Percentiles rank a stretch among this genome's conserved stretches.
These are phyloP conservation scores for Morelia viridis DNA, from an alignment of 2,797 vertebrate genomes.

Conservation along the genomic window DNA sequence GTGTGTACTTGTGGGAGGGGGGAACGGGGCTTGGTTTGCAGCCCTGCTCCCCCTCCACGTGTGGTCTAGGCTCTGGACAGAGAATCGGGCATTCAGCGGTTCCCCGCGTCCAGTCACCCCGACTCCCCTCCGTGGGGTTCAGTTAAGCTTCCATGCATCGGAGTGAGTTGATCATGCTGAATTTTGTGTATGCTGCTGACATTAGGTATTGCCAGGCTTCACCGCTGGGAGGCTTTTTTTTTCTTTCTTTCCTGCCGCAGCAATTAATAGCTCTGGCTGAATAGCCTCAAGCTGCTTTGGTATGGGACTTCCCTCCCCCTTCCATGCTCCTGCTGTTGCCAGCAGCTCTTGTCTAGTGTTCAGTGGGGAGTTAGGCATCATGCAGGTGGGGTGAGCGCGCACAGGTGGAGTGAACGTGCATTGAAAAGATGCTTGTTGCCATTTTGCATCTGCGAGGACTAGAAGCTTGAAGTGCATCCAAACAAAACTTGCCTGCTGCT, in stretches of 20 bases:
- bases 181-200: background rate
- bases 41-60: background rate
- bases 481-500: background rate
- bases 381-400: background rate
- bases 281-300: background rate
- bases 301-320: no score
- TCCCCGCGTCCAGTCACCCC: no score
- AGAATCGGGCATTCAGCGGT: no score
- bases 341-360: background rate
- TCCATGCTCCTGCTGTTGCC: background rate
- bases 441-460: background rate
- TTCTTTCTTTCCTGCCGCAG: conserved; percentile 14
- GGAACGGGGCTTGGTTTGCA: background rate
- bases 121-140: background rate
- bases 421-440: background rate
- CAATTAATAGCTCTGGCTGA: conserved; percentile 29
- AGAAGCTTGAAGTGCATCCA: background rate
- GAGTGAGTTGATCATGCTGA: background rate
- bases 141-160: background rate
- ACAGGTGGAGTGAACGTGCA: background rate
- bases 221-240: conserved; percentile 17
- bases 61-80: background rate
- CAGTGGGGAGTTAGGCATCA: background rate
- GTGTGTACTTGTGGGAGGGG: background rate
- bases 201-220: background rate